Evolutionary conservation across 2,113 vertebrate species (phyloP), one percentile per base, ranked within the genome.

Genomic region (Sialia sialis): DNA sequence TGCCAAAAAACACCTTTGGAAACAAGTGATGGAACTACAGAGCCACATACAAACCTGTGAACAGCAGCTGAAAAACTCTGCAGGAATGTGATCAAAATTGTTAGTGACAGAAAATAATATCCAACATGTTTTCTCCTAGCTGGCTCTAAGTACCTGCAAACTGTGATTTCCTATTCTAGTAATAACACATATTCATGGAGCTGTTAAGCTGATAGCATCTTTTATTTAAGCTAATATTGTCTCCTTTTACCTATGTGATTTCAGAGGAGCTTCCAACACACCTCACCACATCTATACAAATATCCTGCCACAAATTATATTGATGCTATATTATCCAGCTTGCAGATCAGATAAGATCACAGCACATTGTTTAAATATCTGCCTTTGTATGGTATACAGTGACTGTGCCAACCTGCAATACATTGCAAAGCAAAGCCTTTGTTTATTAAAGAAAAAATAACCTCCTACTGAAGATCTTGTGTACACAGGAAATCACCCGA

Each of bases 371-470:
- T 86, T 88, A 87, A 89, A 80, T 63, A 93, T 83, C 51, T 87
- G 69, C 30, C 74, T 91, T 85, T 69, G 34, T 76, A 39, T 39
- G 55, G 69, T 80, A 82, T 9, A 89, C 29, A 79, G 68, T 13
- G 17, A 55, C 70, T 59, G 32, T 89, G 70, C 43, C 55, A 85
- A 83, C 39, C 30, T 83, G 56, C 51, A 85, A 54, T 54, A 30
- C 38, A 13, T 52, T 62, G 84, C 55, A 76, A 79, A 87, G 70
- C 32, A 89, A 66, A 89, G 54, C 25, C 39, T 83, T 87, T 85
- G 49, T 91, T 93, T 89, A 85, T 44, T 66, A 83, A 76, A 89
- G 11, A 49, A 89, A 86, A 91, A 93, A 92, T 20, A 91, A 41
- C 2, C 1, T 26, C 44, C 36, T 38, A 43, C 25, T 39, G 63